Evolutionary conservation across 2,888 invertebrate species (phyloP), one percentile per base, ranked within the genome.

Genomic region (Linyphia triangularis): DNA sequence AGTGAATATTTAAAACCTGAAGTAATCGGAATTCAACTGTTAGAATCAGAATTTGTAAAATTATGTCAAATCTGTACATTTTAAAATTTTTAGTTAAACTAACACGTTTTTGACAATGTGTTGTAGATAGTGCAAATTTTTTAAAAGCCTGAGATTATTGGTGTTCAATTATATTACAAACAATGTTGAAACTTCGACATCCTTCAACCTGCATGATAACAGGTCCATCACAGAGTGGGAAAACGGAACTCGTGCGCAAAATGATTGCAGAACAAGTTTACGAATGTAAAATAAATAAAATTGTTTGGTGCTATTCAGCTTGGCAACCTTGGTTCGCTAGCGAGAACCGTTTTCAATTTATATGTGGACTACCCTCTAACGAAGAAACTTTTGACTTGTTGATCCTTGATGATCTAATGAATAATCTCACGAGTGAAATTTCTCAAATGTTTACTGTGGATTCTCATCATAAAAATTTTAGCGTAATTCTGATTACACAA

Each of bases 201-300:
- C 70, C 40, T 2, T 33, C 19, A 7, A 24, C 70, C 1, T 7
- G 19, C 7, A 40, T 70, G 19, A 9, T 40, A 6, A n/a, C 13
- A 0, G 70, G 70, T 13, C 70, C 40, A 0, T 43, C 40, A 0
- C 10, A 16, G 9, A n/a, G 33, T 0, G 70, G 40, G 13, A 70
- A 70, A 70, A 70, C 70, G 9, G 26, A 70, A 16, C 13, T 70
- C 40, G 70, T 67, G 13, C 10, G 67, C 28, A 67, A 67, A 28
- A 3, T 26, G 6, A 26, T 30, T 6, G 16, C 13, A 30, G n/a
- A 33, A 1, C 9, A 67, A 16, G 33, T n/a, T 13, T 67, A 67
- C 33, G 33, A 67, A 30, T n/a, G 33, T 16, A 7, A 30, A 3
- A 10, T 67, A 4, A 28, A 30, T 16, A 67, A 28, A 1, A n/a